These are phyloP conservation scores for Eilema depressum DNA, from an alignment of 2,888 invertebrate species.

Conservation along the genomic window DNA sequence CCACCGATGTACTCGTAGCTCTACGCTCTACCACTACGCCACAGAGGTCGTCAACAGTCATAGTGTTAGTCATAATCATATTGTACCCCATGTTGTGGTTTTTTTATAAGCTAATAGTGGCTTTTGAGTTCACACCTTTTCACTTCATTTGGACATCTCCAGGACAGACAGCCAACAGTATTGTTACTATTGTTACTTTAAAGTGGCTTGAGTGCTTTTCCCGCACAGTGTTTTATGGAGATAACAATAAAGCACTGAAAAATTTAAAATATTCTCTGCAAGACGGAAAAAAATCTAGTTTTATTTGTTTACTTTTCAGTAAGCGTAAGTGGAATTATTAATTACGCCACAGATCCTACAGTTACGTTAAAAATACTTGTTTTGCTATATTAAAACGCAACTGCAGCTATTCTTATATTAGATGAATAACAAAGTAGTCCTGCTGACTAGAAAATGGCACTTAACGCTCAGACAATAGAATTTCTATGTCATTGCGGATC, in stretches of 20 bases:
- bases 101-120: no score
- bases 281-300: background rate
- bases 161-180: no score
- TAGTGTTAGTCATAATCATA: no score
- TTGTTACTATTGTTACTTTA: no score
- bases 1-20: no score
- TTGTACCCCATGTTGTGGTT: no score
- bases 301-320: background rate
- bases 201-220: background rate
- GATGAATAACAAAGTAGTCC: background rate
- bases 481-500: constrained; percentile 33
- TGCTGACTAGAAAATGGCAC: background rate
- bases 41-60: no score
- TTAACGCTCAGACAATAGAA: constrained; percentile 13
- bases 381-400: background rate
- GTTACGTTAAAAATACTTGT: background rate
- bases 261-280: no score
- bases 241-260: no score
- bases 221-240: background rate
- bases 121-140: background rate
- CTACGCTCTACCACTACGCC: no score
- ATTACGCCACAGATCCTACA: background rate
- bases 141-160: no score
- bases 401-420: background rate
- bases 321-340: background rate